These are phyloP conservation scores for Lycophotia porphyrea DNA, from an alignment of 2,888 invertebrate genomes.

Conservation along the genomic window DNA sequence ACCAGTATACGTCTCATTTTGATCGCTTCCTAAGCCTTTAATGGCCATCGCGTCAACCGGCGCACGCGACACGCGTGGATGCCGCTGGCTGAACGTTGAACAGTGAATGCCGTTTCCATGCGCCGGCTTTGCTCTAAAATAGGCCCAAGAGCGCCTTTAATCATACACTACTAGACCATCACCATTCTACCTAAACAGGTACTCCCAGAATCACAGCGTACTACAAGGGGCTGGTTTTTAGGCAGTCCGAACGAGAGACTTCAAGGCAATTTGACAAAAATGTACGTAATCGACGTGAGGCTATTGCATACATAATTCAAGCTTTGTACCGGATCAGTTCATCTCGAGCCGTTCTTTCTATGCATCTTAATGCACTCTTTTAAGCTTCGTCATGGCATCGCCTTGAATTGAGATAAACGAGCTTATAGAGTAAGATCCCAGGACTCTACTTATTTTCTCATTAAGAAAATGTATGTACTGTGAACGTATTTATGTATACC, in stretches of 20 bases:
- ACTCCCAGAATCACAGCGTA: background rate
- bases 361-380: background rate
- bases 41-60: background rate
- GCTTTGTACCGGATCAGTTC: background rate
- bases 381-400: background rate
- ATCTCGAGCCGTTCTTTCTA: background rate
- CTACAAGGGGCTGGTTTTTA: background rate
- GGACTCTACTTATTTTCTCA: no score
- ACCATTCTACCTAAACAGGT: background rate
- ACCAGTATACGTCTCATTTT: background rate
- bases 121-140: background rate
- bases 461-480: no score
- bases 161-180: no score
- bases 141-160: background rate
- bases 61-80: background rate
- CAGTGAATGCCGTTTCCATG: background rate
- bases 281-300: background rate
- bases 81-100: background rate
- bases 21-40: background rate
- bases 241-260: background rate
- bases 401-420: background rate
- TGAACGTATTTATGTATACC: no score
- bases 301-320: background rate
- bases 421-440: background rate
- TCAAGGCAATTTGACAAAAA: background rate